Conservation (phyloP, 2,888 invertebrate species). For the Tachina grossa region DNA sequence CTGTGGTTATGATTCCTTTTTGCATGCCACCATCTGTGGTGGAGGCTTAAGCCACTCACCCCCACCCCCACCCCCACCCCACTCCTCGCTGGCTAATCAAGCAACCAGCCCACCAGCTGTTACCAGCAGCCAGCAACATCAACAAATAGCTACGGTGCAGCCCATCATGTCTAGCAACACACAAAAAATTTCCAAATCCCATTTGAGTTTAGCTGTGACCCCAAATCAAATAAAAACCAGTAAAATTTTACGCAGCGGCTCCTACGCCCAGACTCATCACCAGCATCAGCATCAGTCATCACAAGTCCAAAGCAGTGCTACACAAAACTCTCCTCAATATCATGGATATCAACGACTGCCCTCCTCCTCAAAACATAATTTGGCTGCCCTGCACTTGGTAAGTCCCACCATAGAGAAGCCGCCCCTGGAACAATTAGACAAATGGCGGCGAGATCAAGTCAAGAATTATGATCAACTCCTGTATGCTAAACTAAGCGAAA, state of each 20-base stretch:
- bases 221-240: conserved; percentile 74
- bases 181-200: conserved; percentile 68
- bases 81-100: background rate
- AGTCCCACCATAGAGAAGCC: conserved; percentile 77
- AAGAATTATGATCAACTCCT: conserved; percentile 82
- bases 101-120: background rate
- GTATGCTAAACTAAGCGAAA: conserved; percentile 81
- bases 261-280: conserved; percentile 71
- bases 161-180: conserved; percentile 77
- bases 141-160: conserved; percentile 80
- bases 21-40: conserved; percentile 86
- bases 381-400: conserved; percentile 76
- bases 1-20: conserved; percentile 85
- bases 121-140: conserved; percentile 42
- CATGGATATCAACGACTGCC: conserved; percentile 77
- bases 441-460: conserved; percentile 81
- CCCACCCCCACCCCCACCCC: conserved; percentile 64
- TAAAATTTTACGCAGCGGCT: conserved; percentile 73
- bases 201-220: conserved; percentile 65
- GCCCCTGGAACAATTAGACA: conserved; percentile 83
- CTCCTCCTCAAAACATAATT: conserved; percentile 77
- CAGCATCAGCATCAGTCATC: conserved; percentile 62
- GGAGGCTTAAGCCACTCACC: conserved; percentile 73
- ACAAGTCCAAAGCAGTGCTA: conserved; percentile 63
- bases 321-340: conserved; percentile 76